A percentile compares a stretch with the other conserved stretches of the same genome.
Evolutionary conservation across 2,113 vertebrate genomes (phyloP).

Genomic region (Podiceps cristatus): DNA sequence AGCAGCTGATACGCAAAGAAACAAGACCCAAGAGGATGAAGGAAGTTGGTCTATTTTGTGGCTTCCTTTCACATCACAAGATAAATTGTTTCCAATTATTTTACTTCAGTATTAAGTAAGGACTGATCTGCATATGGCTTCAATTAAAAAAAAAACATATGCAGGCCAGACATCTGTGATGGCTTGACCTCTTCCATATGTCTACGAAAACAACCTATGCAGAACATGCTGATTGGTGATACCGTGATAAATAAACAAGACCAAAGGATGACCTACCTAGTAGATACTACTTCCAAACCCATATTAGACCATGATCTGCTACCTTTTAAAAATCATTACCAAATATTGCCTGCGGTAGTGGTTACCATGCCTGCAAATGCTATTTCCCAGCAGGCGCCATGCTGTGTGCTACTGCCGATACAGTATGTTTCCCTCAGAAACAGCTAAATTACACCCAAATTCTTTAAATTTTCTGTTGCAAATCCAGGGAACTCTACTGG

Average conservation of each 20-base stretch:
- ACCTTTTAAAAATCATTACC: background rate
- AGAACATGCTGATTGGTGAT: background rate
- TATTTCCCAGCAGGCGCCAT: rapidly evolving
- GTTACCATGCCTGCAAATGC: rapidly evolving
- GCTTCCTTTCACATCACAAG: background rate
- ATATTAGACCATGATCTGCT: rapidly evolving
- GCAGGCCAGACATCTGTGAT: background rate
- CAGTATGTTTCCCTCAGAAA: rapidly evolving
- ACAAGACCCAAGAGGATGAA: background rate
- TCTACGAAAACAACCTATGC: background rate
- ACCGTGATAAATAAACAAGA: background rate
- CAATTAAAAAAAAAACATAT: background rate
- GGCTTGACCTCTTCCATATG: background rate
- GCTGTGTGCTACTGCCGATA: rapidly evolving
- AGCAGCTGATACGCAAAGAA: background rate
- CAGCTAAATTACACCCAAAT: background rate
- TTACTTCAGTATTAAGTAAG: background rate
- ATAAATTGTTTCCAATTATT: background rate
- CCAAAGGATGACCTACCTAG: background rate
- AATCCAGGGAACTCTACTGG: background rate
- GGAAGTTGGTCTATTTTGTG: background rate
- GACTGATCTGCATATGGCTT: background rate
- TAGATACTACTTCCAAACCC: background rate
- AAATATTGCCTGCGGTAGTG: background rate
- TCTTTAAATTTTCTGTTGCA: background rate